Conservation (phyloP, 2,113 vertebrate species). For the Acanthochromis polyacanthus region DNA sequence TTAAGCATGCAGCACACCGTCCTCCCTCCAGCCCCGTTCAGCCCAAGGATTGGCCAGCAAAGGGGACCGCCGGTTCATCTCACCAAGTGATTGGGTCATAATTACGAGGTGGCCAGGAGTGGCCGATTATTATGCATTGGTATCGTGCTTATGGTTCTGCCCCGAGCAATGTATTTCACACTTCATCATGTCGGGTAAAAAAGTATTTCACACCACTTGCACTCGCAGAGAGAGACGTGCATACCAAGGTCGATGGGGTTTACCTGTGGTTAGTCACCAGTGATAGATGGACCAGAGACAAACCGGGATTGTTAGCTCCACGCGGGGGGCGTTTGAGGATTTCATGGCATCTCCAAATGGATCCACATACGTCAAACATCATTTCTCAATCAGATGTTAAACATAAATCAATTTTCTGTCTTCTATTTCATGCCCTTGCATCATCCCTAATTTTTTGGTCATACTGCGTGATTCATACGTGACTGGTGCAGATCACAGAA, state of each 20-base stretch:
- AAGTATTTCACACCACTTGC: slow-evolving; percentile 79
- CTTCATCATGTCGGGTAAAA: slow-evolving; percentile 76
- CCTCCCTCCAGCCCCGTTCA: slow-evolving; percentile 45
- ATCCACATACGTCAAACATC: background rate
- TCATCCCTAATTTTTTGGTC: slow-evolving; percentile 44
- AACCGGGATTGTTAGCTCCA: background rate
- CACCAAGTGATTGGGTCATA: slow-evolving; percentile 72
- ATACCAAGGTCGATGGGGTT: slow-evolving; percentile 64
- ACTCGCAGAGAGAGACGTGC: slow-evolving; percentile 61
- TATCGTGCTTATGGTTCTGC: slow-evolving; percentile 65
- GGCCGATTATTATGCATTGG: slow-evolving; percentile 78
- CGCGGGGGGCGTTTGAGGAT: background rate
- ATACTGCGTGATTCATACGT: slow-evolving; percentile 33
- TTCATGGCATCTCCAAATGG: background rate
- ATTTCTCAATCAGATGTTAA: slow-evolving; percentile 19
- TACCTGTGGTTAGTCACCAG: slow-evolving; percentile 61
- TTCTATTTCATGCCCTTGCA: slow-evolving; percentile 51
- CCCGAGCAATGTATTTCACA: slow-evolving; percentile 78
- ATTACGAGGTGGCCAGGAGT: slow-evolving; percentile 69
- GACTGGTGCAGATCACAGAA: slow-evolving; percentile 6
- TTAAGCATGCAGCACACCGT: slow-evolving; percentile 51
- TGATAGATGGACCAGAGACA: slow-evolving; percentile 49
- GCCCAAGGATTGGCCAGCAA: slow-evolving; percentile 46
- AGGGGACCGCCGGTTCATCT: slow-evolving; percentile 67
- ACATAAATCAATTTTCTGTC: slow-evolving; percentile 7